These are phyloP conservation scores for Spicauda simplicius DNA, from an alignment of 2,888 invertebrate species.

Conservation along the genomic window DNA sequence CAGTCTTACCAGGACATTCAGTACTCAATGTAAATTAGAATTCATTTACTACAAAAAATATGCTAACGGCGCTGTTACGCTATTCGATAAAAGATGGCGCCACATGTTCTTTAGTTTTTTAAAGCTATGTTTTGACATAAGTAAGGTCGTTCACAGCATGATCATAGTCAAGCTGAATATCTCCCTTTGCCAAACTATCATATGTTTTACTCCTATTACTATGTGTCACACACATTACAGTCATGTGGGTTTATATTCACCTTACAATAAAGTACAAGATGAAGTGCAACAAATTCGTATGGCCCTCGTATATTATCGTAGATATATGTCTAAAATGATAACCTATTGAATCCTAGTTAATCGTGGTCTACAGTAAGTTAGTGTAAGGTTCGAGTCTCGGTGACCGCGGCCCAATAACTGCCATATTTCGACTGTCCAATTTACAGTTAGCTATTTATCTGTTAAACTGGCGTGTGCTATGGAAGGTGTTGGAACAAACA, in stretches of 20 bases:
- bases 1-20: too few relatives aligned
- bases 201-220: too few relatives aligned
- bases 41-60: too few relatives aligned
- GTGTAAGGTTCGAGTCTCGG: conserved; percentile 14
- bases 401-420: conserved; percentile 50
- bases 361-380: conserved; percentile 26
- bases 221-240: too few relatives aligned
- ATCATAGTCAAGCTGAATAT: too few relatives aligned
- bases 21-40: too few relatives aligned
- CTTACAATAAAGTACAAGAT: too few relatives aligned
- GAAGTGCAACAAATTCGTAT: not conserved
- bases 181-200: too few relatives aligned
- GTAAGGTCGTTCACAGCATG: too few relatives aligned
- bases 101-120: not conserved
- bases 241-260: too few relatives aligned
- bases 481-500: not conserved
- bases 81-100: not conserved
- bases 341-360: conserved; percentile 6
- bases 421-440: conserved; percentile 62
- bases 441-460: conserved; percentile 42
- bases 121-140: too few relatives aligned
- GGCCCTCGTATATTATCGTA: conserved; percentile 34
- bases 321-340: conserved; percentile 14
- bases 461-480: not conserved
- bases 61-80: not conserved